Percentiles rank a stretch among this genome's conserved stretches.
Evolutionary conservation across 2,797 vertebrate species (phyloP).

Genomic region (Emys orbicularis): DNA sequence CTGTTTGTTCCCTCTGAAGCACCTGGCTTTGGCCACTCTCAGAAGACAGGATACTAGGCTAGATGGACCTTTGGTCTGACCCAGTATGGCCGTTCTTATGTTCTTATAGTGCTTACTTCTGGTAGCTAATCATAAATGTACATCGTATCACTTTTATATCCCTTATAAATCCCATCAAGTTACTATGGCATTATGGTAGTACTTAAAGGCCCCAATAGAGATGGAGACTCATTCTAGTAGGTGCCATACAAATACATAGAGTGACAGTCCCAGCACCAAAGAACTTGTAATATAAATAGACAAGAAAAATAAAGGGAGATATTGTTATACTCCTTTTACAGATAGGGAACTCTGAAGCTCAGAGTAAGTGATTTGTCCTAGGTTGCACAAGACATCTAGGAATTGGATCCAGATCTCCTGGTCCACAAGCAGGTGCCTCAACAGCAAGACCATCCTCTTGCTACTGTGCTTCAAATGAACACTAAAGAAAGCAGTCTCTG

Average conservation of each 20-base stretch:
- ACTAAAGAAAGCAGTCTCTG: neutral
- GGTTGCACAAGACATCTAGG: neutral
- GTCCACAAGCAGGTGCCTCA: neutral
- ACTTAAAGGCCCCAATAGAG: no score
- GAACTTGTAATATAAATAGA: neutral
- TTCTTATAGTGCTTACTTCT: neutral
- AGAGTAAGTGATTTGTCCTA: neutral
- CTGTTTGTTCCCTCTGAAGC: no score
- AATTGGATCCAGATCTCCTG: neutral
- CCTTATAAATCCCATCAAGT: neutral
- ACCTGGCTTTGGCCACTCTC: no score
- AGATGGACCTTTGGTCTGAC: no score
- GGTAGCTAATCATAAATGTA: neutral
- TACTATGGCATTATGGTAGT: neutral
- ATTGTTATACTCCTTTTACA: neutral
- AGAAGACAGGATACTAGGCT: no score
- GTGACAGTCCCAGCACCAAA: neutral
- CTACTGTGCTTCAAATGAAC: neutral
- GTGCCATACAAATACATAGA: neutral
- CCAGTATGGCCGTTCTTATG: no score
- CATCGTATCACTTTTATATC: neutral
- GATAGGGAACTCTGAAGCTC: neutral
- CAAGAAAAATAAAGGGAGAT: no score
- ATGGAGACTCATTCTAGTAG: neutral
- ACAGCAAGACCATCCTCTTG: neutral